phyloP scores from a whole-genome alignment of 2,797 vertebrate species.

The Prionace glauca region DNA sequence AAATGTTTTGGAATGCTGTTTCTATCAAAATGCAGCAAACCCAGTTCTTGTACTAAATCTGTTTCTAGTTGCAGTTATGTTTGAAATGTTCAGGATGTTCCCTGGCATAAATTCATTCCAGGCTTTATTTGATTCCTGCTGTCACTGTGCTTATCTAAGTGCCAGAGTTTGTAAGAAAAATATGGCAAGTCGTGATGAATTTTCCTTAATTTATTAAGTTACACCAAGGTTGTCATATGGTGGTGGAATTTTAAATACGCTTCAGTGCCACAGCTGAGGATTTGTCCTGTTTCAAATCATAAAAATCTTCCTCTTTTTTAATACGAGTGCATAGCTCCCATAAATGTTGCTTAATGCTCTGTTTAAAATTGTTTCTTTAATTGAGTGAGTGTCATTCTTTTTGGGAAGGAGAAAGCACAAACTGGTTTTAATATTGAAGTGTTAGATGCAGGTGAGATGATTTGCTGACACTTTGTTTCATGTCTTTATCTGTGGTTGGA shows the following conservation, averaged over 20 bases:
- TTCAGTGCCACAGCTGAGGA: not conserved
- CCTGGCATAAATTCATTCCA: not conserved
- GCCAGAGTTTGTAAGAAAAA: not conserved
- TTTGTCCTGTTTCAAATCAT: not conserved
- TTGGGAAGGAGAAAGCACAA: not conserved
- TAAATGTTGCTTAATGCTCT: not conserved
- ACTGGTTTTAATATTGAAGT: not conserved
- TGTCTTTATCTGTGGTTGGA: not conserved
- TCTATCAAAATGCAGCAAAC: not conserved
- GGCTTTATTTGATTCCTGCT: not conserved
- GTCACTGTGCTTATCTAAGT: not conserved
- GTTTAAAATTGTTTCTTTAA: not conserved
- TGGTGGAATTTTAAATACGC: too few species aligned
- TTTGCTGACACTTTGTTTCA: not conserved
- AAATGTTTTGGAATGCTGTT: not conserved
- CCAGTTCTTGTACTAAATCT: not conserved
- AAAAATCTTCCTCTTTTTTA: not conserved
- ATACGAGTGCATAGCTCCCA: not conserved
- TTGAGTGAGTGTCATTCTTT: not conserved
- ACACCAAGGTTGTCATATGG: not conserved
- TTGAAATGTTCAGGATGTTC: not conserved
- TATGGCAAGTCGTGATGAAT: not conserved
- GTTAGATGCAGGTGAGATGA: not conserved
- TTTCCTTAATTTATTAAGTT: not conserved
- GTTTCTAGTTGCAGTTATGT: not conserved